A percentile compares a stretch with the other conserved stretches of the same genome.
These are phyloP conservation scores for Agrilus cyanescens DNA, from an alignment of 2,888 invertebrate genomes.

Conservation along the genomic window DNA sequence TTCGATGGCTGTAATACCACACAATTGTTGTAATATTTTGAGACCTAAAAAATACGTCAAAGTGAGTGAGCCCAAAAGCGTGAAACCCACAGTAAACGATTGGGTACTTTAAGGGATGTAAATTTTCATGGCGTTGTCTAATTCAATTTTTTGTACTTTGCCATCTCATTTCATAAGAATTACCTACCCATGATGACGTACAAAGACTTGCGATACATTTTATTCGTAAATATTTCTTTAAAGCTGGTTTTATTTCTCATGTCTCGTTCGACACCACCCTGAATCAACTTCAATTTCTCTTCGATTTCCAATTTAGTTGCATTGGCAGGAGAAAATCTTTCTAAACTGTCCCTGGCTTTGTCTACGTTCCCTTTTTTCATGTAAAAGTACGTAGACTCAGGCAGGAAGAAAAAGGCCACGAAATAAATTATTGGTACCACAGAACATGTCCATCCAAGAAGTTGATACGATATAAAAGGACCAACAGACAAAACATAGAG, in stretches of 20 bases:
- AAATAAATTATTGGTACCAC: constrained; percentile 31
- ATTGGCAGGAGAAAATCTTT: constrained; percentile 17
- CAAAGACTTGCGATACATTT: neutral
- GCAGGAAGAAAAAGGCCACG: constrained; percentile 32
- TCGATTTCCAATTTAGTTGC: neutral
- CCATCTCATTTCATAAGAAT: too few species aligned
- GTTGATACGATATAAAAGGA: constrained; percentile 30
- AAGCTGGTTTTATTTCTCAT: neutral
- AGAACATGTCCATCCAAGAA: constrained; percentile 26
- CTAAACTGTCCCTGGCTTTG: constrained; percentile 25
- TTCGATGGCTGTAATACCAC: constrained; percentile 46
- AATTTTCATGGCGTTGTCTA: too few species aligned
- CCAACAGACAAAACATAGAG: constrained; percentile 31
- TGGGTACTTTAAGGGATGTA: too few species aligned
- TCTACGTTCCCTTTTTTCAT: constrained; percentile 29
- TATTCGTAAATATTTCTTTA: neutral
- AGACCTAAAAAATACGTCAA: constrained; percentile 33
- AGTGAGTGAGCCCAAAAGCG: too few species aligned
- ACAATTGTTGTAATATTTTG: constrained; percentile 47
- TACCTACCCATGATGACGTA: neutral
- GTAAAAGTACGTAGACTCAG: constrained; percentile 38
- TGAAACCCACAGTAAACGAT: too few species aligned
- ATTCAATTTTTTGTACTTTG: too few species aligned
- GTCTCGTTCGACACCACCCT: neutral
- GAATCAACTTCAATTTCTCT: neutral